Conservation (phyloP, 2,797 vertebrate genomes). For the Chlorospingus semifuscus region DNA sequence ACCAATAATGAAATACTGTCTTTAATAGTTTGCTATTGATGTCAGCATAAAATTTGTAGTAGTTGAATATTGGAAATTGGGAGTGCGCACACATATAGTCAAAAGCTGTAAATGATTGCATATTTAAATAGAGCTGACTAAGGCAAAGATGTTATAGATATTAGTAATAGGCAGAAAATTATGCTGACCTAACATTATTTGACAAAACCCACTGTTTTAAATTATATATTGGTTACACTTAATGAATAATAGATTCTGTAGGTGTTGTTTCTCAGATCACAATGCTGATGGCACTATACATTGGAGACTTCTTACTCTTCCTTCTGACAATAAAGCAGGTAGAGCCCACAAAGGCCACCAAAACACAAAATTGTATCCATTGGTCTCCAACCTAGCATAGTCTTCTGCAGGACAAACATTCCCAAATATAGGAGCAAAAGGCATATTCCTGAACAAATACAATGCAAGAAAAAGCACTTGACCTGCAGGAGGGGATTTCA, state of each 20-base stretch:
- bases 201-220: slow-evolving; percentile 96
- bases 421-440: neutral
- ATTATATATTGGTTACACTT: slow-evolving; percentile 99
- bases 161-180: slow-evolving; percentile 99
- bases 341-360: slow-evolving; percentile 10
- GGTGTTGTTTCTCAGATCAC: slow-evolving; percentile 90
- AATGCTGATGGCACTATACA: slow-evolving; percentile 87
- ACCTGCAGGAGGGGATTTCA: neutral
- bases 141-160: slow-evolving; percentile 99
- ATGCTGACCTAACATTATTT: slow-evolving; percentile 99
- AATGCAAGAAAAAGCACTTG: neutral
- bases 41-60: slow-evolving; percentile 99
- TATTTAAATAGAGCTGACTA: slow-evolving; percentile 99
- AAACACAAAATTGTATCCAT: neutral
- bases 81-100: slow-evolving; percentile 93
- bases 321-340: slow-evolving; percentile 80
- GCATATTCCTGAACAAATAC: neutral
- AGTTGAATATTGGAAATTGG: slow-evolving; percentile 99
- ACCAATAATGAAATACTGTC: slow-evolving; percentile 99
- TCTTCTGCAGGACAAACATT: neutral
- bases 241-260: slow-evolving; percentile 99
- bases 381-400: neutral
- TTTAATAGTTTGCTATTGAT: slow-evolving; percentile 99
- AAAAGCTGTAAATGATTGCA: slow-evolving; percentile 99
- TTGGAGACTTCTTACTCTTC: slow-evolving; percentile 75